A percentile compares a stretch with the other conserved stretches of the same genome.
Conservation (phyloP, 92 coral and sea anemone species). For the Palythoa grandis region DNA sequence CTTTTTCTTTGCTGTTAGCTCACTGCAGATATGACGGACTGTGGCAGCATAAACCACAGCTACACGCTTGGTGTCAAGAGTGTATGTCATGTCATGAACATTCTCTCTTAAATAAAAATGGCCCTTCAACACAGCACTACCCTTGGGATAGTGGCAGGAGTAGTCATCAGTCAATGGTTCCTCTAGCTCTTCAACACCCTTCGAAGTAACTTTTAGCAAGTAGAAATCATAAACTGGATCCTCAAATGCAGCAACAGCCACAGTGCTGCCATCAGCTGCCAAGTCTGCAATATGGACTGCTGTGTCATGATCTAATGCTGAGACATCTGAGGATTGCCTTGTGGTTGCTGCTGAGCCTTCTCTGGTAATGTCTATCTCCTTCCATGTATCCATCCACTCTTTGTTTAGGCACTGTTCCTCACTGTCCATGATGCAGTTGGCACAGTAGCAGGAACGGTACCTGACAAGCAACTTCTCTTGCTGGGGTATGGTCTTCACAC, state of each 20-base stretch:
- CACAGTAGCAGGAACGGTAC: too few species aligned
- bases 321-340: conserved; percentile 28
- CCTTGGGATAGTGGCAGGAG: conserved; percentile 4
- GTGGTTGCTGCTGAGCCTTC: conserved; percentile 46
- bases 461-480: conserved; percentile 39
- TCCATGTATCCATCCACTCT: conserved; percentile 13
- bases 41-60: conserved; percentile 65
- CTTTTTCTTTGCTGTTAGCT: conserved; percentile 33
- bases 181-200: conserved; percentile 58
- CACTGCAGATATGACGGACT: conserved; percentile 54
- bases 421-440: too few species aligned
- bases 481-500: too few species aligned
- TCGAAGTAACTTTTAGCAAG: too few species aligned
- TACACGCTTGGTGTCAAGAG: conserved; percentile 37
- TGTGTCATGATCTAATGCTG: neutral
- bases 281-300: conserved; percentile 45
- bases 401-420: too few species aligned
- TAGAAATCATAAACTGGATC: conserved; percentile 8
- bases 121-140: conserved; percentile 44
- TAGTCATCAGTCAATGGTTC: conserved; percentile 52
- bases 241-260: conserved; percentile 58
- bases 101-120: conserved; percentile 62
- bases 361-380: conserved; percentile 35
- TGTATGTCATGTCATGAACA: conserved; percentile 66
- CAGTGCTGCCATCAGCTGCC: conserved; percentile 48